These are phyloP conservation scores for Ameiurus melas DNA, from an alignment of 2,113 vertebrate genomes.

Conservation along the genomic window DNA sequence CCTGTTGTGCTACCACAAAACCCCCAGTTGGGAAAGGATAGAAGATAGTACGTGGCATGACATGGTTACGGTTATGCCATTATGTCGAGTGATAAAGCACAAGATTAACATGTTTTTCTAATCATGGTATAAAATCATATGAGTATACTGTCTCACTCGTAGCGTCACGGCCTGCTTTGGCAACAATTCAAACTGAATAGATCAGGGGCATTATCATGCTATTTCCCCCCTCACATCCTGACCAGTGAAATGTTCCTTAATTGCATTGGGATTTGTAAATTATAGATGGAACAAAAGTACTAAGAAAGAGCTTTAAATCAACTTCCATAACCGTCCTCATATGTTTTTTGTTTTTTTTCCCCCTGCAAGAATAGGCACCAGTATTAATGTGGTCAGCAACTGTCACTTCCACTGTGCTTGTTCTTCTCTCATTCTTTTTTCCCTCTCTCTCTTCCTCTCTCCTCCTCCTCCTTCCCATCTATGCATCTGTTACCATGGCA, in stretches of 20 bases:
- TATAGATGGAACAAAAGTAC: not conserved
- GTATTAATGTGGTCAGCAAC: not conserved
- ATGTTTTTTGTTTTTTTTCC: not conserved
- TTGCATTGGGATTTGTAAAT: not conserved
- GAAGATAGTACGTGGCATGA: not conserved
- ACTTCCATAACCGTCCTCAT: not conserved
- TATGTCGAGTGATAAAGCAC: not conserved
- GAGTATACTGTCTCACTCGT: not conserved
- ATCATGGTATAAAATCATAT: not conserved
- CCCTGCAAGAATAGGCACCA: not conserved
- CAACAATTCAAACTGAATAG: not conserved
- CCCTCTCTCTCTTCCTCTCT: not conserved
- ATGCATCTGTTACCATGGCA: slow-evolving; percentile 21
- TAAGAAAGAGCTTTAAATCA: not conserved
- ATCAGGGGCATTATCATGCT: not conserved
- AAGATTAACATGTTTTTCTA: not conserved
- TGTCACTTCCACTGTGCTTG: not conserved
- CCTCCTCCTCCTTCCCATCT: not conserved
- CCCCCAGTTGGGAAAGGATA: not conserved
- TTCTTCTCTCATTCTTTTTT: not conserved
- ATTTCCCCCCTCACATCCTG: not conserved
- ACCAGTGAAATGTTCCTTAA: not conserved
- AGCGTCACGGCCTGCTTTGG: not conserved
- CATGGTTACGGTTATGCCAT: no score
- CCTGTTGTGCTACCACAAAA: not conserved